These are phyloP conservation scores for Caenorhabditis plicata DNA, from an alignment of 2,888 invertebrate species.

Conservation along the genomic window DNA sequence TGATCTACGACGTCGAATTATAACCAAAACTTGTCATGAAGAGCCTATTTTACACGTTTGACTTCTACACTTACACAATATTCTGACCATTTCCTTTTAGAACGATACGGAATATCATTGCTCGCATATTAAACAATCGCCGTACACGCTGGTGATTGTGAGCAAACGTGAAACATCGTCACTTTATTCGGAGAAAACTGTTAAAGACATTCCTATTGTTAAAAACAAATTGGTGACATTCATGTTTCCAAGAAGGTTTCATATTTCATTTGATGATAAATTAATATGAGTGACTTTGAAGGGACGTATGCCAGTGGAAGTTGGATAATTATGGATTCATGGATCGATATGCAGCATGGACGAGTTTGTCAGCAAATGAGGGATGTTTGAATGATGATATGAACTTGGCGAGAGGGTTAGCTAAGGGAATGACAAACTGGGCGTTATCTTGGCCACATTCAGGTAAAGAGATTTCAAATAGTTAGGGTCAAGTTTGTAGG, in stretches of 20 bases:
- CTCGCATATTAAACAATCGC: conserved; percentile 29
- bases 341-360: conserved; percentile 25
- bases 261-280: not conserved
- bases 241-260: conserved; percentile 14
- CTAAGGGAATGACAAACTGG: conserved; percentile 31
- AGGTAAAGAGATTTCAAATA: no score
- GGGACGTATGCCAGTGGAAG: conserved; percentile 41
- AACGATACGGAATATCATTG: conserved; percentile 30
- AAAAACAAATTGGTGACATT: conserved; percentile 12
- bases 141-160: conserved; percentile 44
- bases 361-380: conserved; percentile 15
- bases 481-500: no score
- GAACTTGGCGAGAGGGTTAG: conserved; percentile 20
- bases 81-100: conserved; percentile 11
- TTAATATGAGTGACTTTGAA: not conserved
- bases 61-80: not conserved
- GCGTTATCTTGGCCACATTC: conserved; percentile 30
- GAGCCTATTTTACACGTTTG: conserved; percentile 34
- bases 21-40: conserved; percentile 40
- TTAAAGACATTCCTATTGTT: not conserved
- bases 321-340: conserved; percentile 23
- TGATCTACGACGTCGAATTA: conserved; percentile 43
- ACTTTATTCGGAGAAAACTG: conserved; percentile 16
- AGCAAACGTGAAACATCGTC: conserved; percentile 10
- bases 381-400: conserved; percentile 27